These are phyloP conservation scores for Corythornis leucogaster DNA, from an alignment of 2,797 vertebrate genomes.

Conservation along the genomic window DNA sequence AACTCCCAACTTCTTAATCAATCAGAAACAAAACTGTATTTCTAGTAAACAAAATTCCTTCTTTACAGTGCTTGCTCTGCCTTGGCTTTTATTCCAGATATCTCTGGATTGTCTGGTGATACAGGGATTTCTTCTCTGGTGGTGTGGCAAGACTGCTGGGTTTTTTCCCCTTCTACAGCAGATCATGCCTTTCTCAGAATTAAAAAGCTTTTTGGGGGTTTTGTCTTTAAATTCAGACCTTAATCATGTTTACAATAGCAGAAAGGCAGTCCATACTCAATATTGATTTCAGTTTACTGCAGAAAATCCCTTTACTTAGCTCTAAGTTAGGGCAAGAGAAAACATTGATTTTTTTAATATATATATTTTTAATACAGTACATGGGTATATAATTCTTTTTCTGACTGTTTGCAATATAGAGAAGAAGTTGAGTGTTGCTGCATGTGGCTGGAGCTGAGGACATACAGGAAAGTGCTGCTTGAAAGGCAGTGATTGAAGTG, in stretches of 20 bases:
- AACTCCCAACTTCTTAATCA: background rate
- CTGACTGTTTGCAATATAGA: background rate
- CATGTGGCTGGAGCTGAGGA: background rate
- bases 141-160: background rate
- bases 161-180: background rate
- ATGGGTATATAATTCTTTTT: background rate
- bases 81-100: background rate
- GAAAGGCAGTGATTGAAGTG: background rate
- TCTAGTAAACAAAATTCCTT: slow-evolving; percentile 22
- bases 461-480: background rate
- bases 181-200: slow-evolving; percentile 5
- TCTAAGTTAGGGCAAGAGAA: background rate
- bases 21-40: background rate
- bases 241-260: background rate
- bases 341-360: background rate
- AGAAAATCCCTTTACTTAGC: background rate
- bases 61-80: background rate
- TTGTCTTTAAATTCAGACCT: background rate
- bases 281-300: background rate
- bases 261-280: background rate
- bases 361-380: background rate
- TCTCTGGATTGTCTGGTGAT: background rate
- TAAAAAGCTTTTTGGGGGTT: background rate
- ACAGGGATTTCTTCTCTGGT: background rate
- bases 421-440: background rate